Evolutionary conservation across 2,888 invertebrate species (phyloP).

Genomic region (Synanthedon andrenaeformis): DNA sequence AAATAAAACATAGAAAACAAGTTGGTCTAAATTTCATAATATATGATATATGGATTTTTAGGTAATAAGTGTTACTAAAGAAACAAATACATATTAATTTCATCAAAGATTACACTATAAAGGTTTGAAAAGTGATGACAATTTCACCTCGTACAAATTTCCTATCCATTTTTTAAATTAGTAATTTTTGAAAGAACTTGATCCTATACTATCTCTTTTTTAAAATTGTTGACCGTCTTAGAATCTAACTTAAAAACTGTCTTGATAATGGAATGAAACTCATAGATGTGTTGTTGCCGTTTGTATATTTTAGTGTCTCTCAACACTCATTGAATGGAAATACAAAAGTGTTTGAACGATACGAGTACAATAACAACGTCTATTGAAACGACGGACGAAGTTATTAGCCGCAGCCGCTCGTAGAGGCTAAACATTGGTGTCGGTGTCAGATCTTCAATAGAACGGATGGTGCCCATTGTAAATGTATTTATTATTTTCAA

Average conservation of each 20-base stretch:
- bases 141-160: too few relatives aligned
- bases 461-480: constrained; percentile 39
- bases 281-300: constrained; percentile 12
- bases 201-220: too few relatives aligned
- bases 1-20: too few relatives aligned
- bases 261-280: constrained; percentile 1
- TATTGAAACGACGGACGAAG: constrained; percentile 15
- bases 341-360: constrained; percentile 14
- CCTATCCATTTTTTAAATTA: too few relatives aligned
- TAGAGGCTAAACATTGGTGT: constrained; percentile 7
- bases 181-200: too few relatives aligned
- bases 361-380: constrained; percentile 16
- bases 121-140: too few relatives aligned
- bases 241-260: not conserved
- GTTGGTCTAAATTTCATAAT: too few relatives aligned
- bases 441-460: constrained; percentile 23
- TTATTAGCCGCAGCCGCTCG: constrained; percentile 35
- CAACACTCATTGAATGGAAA: constrained; percentile 10
- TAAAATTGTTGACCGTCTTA: too few relatives aligned
- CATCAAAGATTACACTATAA: too few relatives aligned
- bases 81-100: too few relatives aligned
- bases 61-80: too few relatives aligned
- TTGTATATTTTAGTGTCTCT: constrained; percentile 2
- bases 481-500: constrained; percentile 34
- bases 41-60: too few relatives aligned